These are phyloP conservation scores for Semicossyphus pulcher DNA, from an alignment of 2,113 vertebrate species.

Conservation along the genomic window DNA sequence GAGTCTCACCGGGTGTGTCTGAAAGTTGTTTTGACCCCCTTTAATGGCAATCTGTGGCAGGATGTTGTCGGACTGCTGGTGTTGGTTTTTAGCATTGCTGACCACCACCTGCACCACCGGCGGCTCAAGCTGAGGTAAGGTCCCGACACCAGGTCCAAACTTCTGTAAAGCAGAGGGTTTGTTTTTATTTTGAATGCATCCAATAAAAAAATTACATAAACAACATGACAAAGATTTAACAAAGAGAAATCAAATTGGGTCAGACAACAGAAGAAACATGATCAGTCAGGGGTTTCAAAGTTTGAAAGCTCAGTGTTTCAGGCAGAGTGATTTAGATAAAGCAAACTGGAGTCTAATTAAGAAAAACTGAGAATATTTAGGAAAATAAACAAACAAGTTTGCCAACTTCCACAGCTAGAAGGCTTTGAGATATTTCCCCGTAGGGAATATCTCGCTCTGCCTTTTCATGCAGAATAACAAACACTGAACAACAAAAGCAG, in stretches of 20 bases:
- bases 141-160: slow-evolving; percentile 74
- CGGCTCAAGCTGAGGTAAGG: slow-evolving; percentile 86
- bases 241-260: not conserved
- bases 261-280: not conserved
- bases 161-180: slow-evolving; percentile 78
- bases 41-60: slow-evolving; percentile 86
- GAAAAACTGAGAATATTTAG: not conserved
- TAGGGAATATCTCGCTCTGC: not conserved
- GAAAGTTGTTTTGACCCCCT: slow-evolving; percentile 77
- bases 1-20: slow-evolving; percentile 80
- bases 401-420: not conserved
- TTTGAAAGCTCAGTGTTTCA: not conserved
- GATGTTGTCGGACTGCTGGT: slow-evolving; percentile 81
- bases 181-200: not conserved
- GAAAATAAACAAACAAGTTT: slow-evolving; percentile 2
- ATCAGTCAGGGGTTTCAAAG: not conserved
- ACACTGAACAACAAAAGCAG: slow-evolving; percentile 4
- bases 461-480: not conserved
- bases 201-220: not conserved
- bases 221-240: not conserved
- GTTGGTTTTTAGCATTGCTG: slow-evolving; percentile 81
- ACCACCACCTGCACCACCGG: slow-evolving; percentile 85
- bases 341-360: not conserved
- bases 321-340: not conserved
- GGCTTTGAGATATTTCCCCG: not conserved